Evolutionary conservation across 2,888 invertebrate species (phyloP).

Genomic region (Yponomeuta malinellus): DNA sequence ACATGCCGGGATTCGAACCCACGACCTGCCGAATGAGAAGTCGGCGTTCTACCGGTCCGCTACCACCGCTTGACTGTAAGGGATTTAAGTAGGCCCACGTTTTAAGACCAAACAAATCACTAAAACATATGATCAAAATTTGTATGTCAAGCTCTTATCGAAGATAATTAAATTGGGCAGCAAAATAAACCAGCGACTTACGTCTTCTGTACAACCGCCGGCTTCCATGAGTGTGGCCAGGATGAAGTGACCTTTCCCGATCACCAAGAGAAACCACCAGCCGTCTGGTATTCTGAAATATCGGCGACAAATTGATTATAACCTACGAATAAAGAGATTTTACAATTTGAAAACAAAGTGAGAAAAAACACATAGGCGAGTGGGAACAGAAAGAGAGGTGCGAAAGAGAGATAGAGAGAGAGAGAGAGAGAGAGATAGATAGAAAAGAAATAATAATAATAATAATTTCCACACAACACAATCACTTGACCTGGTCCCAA

Average conservation of each 20-base stretch:
- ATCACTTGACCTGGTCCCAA: no score
- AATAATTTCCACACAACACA: no score
- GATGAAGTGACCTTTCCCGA: constrained; percentile 82
- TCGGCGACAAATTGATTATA: no score
- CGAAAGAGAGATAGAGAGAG: background rate
- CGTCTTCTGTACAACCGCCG: constrained; percentile 83
- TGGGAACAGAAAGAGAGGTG: background rate
- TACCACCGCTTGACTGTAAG: no score
- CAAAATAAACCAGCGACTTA: constrained; percentile 31
- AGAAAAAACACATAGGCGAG: background rate
- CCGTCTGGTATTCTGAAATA: constrained; percentile 72
- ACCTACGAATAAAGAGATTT: constrained; percentile 19
- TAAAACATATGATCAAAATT: background rate
- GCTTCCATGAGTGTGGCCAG: constrained; percentile 84
- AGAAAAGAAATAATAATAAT: no score
- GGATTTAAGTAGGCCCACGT: background rate
- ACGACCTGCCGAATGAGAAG: no score
- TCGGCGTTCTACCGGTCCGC: no score
- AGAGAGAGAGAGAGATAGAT: background rate
- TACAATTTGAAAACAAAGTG: background rate
- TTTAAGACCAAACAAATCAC: constrained; percentile 9
- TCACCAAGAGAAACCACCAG: constrained; percentile 83
- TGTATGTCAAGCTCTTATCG: background rate
- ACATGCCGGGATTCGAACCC: no score
- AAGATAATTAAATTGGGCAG: background rate